These are phyloP conservation scores for Volucella inanis DNA, from an alignment of 2,888 invertebrate genomes.

Conservation along the genomic window DNA sequence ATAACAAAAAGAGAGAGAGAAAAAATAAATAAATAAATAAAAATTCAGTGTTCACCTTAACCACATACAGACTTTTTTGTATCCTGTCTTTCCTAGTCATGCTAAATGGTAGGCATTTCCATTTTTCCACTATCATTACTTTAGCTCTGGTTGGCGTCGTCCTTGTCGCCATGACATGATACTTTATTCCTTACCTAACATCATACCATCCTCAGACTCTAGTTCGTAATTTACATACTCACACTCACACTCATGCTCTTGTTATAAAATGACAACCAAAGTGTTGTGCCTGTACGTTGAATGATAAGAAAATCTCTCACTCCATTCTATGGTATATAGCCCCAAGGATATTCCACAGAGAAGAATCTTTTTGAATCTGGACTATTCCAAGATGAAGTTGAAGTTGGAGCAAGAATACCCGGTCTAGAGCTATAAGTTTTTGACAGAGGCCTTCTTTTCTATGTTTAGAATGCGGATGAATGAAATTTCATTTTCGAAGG, in stretches of 20 bases:
- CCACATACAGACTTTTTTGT: constrained; percentile 38
- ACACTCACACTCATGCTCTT: neutral
- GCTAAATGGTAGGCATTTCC: constrained; percentile 52
- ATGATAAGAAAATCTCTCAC: constrained; percentile 58
- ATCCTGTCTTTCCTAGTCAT: constrained; percentile 24
- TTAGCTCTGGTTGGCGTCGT: constrained; percentile 12
- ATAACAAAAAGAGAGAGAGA: neutral
- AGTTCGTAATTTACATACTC: constrained; percentile 47
- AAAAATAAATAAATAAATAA: no score
- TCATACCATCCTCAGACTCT: neutral
- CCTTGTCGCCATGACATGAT: neutral
- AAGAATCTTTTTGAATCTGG: constrained; percentile 48
- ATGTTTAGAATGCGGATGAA: constrained; percentile 32
- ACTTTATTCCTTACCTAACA: constrained; percentile 12
- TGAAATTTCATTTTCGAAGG: constrained; percentile 55
- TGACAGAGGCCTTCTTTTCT: constrained; percentile 12
- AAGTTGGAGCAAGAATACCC: no score
- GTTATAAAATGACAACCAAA: constrained; percentile 53
- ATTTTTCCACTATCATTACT: constrained; percentile 36
- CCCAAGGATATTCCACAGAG: constrained; percentile 30
- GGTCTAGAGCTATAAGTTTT: neutral
- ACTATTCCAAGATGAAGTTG: neutral
- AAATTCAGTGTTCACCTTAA: constrained; percentile 42
- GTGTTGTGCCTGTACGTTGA: constrained; percentile 54
- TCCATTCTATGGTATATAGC: neutral